Percentiles rank a stretch among this genome's conserved stretches.
These are phyloP conservation scores for Cephus runcator DNA, from an alignment of 2,888 invertebrate species.

Conservation along the genomic window DNA sequence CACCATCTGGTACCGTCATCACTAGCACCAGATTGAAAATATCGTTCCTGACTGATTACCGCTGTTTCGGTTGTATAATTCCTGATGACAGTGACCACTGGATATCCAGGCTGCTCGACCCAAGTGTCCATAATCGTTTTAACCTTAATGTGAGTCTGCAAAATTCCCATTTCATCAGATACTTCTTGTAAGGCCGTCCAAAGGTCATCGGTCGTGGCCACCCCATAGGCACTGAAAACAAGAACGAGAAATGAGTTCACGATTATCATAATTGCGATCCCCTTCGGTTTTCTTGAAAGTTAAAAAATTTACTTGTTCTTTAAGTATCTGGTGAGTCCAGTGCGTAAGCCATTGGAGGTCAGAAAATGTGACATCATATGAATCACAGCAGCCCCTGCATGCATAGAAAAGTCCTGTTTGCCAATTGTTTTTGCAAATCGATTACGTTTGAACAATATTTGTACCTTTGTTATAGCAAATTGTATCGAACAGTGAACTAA, in stretches of 20 bases:
- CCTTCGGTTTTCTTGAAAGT: neutral
- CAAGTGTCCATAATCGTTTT: constrained; percentile 67
- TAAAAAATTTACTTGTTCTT: constrained; percentile 45
- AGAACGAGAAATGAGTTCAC: neutral
- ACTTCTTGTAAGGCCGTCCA: constrained; percentile 48
- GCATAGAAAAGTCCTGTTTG: neutral
- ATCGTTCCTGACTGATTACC: constrained; percentile 65
- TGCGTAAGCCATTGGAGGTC: constrained; percentile 63
- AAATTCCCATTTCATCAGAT: constrained; percentile 10
- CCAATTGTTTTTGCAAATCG: neutral
- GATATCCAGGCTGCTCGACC: constrained; percentile 76
- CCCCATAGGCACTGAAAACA: constrained; percentile 34
- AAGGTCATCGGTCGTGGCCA: constrained; percentile 67
- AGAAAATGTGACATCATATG: constrained; percentile 70
- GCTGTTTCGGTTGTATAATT: constrained; percentile 65
- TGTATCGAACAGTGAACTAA: constrained; percentile 69
- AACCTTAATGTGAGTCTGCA: constrained; percentile 56
- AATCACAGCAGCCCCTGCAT: constrained; percentile 67
- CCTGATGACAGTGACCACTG: constrained; percentile 70
- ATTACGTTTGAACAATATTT: neutral
- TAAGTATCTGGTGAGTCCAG: constrained; percentile 56
- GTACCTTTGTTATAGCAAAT: constrained; percentile 74
- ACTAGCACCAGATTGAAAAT: constrained; percentile 5
- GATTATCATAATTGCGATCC: too few relatives aligned
- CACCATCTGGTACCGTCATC: constrained; percentile 36